A percentile compares a stretch with the other conserved stretches of the same genome.
These are phyloP conservation scores for Leptodactylus fallax DNA, from an alignment of 2,797 vertebrate genomes.

Conservation along the genomic window DNA sequence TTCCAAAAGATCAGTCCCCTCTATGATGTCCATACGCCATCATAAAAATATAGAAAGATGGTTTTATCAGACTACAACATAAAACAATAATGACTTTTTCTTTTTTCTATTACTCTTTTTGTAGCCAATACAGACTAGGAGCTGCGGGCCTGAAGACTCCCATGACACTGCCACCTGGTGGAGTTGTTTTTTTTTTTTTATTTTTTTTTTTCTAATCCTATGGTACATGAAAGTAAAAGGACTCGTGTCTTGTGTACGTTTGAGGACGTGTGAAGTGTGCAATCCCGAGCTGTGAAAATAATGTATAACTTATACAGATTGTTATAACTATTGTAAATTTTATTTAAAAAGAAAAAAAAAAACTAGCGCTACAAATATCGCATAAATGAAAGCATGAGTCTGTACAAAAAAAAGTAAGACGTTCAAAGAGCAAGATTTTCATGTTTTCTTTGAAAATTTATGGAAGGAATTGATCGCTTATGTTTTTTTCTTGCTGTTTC, in stretches of 20 bases:
- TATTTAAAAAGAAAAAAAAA: constrained; percentile 68
- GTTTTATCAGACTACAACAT: background rate
- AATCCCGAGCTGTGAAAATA: constrained; percentile 51
- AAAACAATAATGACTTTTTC: background rate
- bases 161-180: constrained; percentile 73
- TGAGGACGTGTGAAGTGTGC: constrained; percentile 39
- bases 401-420: background rate
- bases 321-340: constrained; percentile 76
- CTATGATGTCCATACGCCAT: too few species aligned
- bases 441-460: background rate
- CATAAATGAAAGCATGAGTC: constrained; percentile 76
- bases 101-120: constrained; percentile 56
- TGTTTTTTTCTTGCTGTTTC: constrained; percentile 23
- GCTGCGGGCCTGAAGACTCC: constrained; percentile 76
- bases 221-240: constrained; percentile 32
- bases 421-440: background rate
- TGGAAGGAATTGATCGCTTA: constrained; percentile 18
- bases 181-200: background rate
- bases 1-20: too few species aligned
- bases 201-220: background rate
- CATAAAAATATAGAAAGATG: too few species aligned
- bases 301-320: constrained; percentile 69
- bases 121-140: constrained; percentile 89
- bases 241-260: constrained; percentile 31
- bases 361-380: constrained; percentile 73